Percentiles rank a stretch among this genome's conserved stretches.
phyloP scores from a whole-genome alignment of 2,113 vertebrate species.

The Ardeotis arabs region DNA sequence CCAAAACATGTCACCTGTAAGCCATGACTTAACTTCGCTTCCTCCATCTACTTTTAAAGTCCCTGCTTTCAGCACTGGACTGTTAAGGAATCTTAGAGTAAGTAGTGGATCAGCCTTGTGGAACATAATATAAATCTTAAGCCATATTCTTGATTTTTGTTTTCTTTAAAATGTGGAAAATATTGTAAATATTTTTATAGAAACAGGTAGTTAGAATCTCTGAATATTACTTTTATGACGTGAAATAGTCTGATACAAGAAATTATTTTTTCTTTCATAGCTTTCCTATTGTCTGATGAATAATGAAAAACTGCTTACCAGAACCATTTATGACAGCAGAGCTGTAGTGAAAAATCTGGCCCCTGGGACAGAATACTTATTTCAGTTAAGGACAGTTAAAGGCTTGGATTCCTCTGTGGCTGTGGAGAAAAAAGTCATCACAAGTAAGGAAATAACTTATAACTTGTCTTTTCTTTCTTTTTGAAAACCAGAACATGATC shows the following conservation, averaged over 20 bases:
- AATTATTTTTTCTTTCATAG: constrained; percentile 60
- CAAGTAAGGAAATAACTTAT: constrained; percentile 76
- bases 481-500: not conserved
- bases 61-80: not conserved
- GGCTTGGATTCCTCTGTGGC: constrained; percentile 71
- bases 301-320: constrained; percentile 52
- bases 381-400: constrained; percentile 81
- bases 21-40: not conserved
- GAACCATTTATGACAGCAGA: constrained; percentile 58
- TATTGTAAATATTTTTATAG: not conserved
- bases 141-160: not conserved
- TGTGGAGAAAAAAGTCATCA: constrained; percentile 72
- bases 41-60: not conserved
- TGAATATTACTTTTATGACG: not conserved
- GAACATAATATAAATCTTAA: not conserved
- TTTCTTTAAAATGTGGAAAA: not conserved
- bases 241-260: not conserved
- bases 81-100: not conserved
- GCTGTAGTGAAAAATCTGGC: constrained; percentile 77
- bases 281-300: constrained; percentile 67
- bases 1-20: not conserved
- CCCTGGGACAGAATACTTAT: constrained; percentile 80
- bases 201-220: not conserved
- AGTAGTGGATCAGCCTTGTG: not conserved
- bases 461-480: not conserved